Evolutionary conservation across 2,113 vertebrate species (phyloP).

Genomic region (Tachycineta bicolor): DNA sequence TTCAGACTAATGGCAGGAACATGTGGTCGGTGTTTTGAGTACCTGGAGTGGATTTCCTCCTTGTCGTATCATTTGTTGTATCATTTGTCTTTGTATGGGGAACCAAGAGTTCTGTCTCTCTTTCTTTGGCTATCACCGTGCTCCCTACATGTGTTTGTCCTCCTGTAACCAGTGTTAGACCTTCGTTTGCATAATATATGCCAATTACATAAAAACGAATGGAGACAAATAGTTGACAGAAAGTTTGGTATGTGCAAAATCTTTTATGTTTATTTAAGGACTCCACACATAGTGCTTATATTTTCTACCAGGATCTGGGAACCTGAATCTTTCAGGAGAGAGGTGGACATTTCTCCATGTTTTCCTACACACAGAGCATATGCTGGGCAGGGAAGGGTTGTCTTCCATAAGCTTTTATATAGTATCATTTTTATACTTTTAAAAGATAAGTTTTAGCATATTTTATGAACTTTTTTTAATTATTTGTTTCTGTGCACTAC

Average conservation of each 20-base stretch:
- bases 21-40: background rate
- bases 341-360: rapidly evolving
- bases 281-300: background rate
- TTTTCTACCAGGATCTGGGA: background rate
- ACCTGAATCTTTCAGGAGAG: background rate
- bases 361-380: background rate
- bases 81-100: background rate
- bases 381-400: background rate
- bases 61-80: too few species aligned
- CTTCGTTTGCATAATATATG: background rate
- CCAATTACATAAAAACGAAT: background rate
- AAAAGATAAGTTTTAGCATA: background rate
- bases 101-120: background rate
- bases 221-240: background rate
- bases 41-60: background rate
- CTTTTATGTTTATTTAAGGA: background rate
- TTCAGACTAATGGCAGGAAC: background rate
- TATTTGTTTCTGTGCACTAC: background rate
- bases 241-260: background rate
- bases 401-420: background rate
- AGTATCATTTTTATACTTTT: background rate
- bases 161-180: background rate
- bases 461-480: background rate
- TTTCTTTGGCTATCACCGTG: background rate
- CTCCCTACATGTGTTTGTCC: background rate